Evolutionary conservation across 2,888 invertebrate genomes (phyloP).

Genomic region (Heterodera filipjevi): DNA sequence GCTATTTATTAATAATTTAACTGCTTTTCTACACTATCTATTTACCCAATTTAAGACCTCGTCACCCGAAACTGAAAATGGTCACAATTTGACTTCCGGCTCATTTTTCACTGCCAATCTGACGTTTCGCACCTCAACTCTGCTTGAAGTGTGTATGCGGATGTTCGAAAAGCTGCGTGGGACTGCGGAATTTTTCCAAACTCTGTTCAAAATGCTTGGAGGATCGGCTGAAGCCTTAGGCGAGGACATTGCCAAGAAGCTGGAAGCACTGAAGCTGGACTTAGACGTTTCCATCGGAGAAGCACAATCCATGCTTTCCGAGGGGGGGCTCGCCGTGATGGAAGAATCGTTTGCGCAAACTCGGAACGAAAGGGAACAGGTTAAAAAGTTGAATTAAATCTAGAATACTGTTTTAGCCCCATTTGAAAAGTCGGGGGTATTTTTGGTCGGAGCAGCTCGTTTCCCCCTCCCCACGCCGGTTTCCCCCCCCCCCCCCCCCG

Average conservation of each 20-base stretch:
- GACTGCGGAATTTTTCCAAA: conserved; percentile 32
- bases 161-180: conserved; percentile 33
- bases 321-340: conserved; percentile 1
- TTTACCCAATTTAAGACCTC: background rate
- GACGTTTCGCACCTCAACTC: conserved; percentile 13
- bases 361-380: no score
- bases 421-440: no score
- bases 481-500: no score
- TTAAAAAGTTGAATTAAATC: no score
- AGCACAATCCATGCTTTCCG: conserved; percentile 23
- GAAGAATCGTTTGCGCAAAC: no score
- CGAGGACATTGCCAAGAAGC: conserved; percentile 27
- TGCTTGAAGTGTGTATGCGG: conserved; percentile 19
- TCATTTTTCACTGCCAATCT: background rate
- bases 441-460: no score
- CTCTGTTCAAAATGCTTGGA: conserved; percentile 18
- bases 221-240: conserved; percentile 29
- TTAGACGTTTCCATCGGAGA: conserved; percentile 29
- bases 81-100: conserved; percentile 1
- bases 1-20: background rate
- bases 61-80: background rate
- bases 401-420: no score
- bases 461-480: no score
- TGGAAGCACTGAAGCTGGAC: conserved; percentile 28
- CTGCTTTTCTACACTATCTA: background rate